These are phyloP conservation scores for Chloropsis cyanopogon DNA, from an alignment of 2,113 vertebrate species.

Conservation along the genomic window DNA sequence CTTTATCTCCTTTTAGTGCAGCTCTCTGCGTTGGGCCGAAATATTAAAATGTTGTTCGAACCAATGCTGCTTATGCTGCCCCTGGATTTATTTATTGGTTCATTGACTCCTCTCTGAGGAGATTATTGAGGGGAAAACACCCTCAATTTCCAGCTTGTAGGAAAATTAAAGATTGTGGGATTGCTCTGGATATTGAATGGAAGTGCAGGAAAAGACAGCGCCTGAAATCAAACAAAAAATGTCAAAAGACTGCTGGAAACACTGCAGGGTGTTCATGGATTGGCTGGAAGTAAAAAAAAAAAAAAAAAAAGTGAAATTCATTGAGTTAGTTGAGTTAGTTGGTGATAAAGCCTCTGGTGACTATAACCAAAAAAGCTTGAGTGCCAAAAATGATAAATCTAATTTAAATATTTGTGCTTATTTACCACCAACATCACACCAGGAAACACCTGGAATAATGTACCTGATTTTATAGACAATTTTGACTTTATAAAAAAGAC, in stretches of 20 bases:
- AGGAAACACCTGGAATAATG: not conserved
- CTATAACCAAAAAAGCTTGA: not conserved
- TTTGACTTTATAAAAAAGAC: not conserved
- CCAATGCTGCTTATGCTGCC: not conserved
- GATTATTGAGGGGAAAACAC: not conserved
- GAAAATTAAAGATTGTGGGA: not conserved
- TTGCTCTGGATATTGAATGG: not conserved
- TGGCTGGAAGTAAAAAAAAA: not conserved
- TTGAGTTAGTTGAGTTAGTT: not conserved
- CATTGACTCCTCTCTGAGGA: not conserved
- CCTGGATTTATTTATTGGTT: not conserved
- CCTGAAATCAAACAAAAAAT: not conserved
- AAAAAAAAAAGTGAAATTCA: fast-evolving
- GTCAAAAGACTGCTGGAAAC: not conserved
- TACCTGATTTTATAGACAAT: not conserved
- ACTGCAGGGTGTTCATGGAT: not conserved
- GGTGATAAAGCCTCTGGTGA: not conserved
- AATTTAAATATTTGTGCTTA: not conserved
- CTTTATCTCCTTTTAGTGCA: not conserved
- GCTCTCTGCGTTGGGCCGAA: not conserved
- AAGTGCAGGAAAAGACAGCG: not conserved
- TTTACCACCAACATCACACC: not conserved
- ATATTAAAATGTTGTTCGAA: not conserved
- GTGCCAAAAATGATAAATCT: not conserved
- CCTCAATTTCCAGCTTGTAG: not conserved